Evolutionary conservation across 2,113 vertebrate species (phyloP).

Genomic region (Alethe diademata): DNA sequence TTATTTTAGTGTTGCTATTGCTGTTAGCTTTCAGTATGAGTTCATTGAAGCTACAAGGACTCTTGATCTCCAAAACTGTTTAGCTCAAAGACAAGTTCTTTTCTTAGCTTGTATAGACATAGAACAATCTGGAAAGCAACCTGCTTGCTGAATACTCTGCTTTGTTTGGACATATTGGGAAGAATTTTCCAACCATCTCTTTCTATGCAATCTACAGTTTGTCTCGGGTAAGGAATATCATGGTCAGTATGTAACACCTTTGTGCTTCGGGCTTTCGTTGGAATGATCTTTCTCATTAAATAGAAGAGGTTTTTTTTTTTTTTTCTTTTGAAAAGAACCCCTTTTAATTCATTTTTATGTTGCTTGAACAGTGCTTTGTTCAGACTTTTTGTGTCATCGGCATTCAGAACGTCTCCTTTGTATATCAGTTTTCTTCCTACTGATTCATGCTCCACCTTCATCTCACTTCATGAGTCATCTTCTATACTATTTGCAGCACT

Average conservation of each 20-base stretch:
- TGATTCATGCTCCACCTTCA: slow-evolving; percentile 48
- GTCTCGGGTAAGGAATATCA: background rate
- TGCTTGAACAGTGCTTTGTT: slow-evolving; percentile 22
- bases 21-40: background rate
- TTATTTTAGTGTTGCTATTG: background rate
- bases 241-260: background rate
- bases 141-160: background rate
- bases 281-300: background rate
- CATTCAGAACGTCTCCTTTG: slow-evolving; percentile 4
- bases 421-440: slow-evolving; percentile 34
- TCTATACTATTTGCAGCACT: slow-evolving; percentile 44
- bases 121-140: slow-evolving; percentile 12
- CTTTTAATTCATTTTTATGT: slow-evolving; percentile 14
- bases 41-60: background rate
- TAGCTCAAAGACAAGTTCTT: background rate
- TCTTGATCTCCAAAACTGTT: background rate
- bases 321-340: background rate
- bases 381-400: background rate
- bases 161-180: background rate
- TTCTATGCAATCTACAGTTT: background rate
- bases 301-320: background rate
- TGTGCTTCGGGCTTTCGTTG: background rate
- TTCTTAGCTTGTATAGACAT: background rate
- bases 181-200: slow-evolving; percentile 11
- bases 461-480: slow-evolving; percentile 52